Base-by-base conservation (phyloP, 2,888 invertebrate species). In the Frankliniella fusca region DNA sequence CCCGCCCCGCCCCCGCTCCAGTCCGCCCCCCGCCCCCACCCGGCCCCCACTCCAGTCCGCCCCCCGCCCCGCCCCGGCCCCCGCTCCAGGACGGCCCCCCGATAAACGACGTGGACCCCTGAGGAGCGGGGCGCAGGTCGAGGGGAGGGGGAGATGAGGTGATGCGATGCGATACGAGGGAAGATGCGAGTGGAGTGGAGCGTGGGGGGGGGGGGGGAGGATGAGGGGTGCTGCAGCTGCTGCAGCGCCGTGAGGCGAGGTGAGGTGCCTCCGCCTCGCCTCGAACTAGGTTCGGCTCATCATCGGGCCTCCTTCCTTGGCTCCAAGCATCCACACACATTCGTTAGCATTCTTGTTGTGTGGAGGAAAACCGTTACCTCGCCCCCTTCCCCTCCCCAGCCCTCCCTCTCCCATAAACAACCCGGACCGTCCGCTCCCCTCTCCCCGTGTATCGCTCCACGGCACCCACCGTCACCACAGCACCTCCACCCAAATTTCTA, bases 261-360 rank as follows among this genome's bases (percentile, higher is more conserved):
- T 27, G 5, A 23, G 70, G 27, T 27, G 70, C 70, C 15, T 27
- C 70, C 70, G 70, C 27, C 70, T 76, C 70, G 70, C 12, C 27
- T 76, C 70, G 11, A 12, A 76, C 70, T 23, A 9, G 11, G 70
- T 76, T 76, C 70, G 70, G 70, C 70, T 76, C 70, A 61, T 61
- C 61, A 61, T 61, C 61, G 61, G 61, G 20, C 54, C 54, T 38
- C 38, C 70, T 61, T n/a, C 70, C 70, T 61, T n/a, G 27, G 23
- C 70, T 76, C 27, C 11, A n/a, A 27, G 70, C 70, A 76, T 54
- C 70, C 70, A 20, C 61, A 20, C 61, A 76, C 70, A 76, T 76
- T 76, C 70, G 70, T 76, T 76, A 76, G 70, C 70, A 76, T 76
- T 76, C 70, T 76, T 76, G 70, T 76, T 76, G 70, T 76, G 70